Base-by-base conservation (phyloP, 1,140 invertebrate species). In the Drosophila navojoa region DNA sequence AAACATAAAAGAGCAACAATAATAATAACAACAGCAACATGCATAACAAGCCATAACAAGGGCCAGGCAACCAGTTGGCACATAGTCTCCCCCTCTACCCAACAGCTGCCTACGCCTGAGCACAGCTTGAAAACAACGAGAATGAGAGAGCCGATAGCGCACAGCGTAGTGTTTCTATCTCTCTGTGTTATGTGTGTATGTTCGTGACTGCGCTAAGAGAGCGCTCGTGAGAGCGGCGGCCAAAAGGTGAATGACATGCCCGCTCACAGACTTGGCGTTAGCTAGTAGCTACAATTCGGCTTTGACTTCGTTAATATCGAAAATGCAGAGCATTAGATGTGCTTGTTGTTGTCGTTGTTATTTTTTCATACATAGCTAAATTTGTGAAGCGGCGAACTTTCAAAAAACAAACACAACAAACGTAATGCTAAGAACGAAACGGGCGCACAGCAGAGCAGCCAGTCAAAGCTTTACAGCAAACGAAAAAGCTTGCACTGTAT, bases 231-330 rank as follows among this genome's bases (percentile, higher is more conserved):
- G 35, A 62, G 35, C 58, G 32, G 35, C 68, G 69, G 76, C 49
- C 76, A 69, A 84, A 87, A 86, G 82, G 82, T 86, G 82, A 86
- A 86, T 86, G 82, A 86, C 82, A 66, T 79, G 55, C 69, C 59
- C 42, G 54, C 70, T 50, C 63, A 67, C 29, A 61, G 49, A 60
- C 49, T 49, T 64, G 44, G 52, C 54, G 25, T 29, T 67, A 47
- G 49, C 62, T 59, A 52, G 22, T 67, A 47, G 49, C 62, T 59
- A 52, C 57, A 42, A 60, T 74, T 76, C 47, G 55, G 61, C 47
- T 75, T 63, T 38, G 61, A 60, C 77, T 63, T 73, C 62, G 70
- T 71, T 64, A 35, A 79, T 74, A 74, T 75, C 75, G 60, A 72
- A 69, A 69, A 78, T 76, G 70, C 78, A 78, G 67, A 72, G 64